Conservation (phyloP, 1,140 invertebrate species). For the Drosophila erecta region DNA sequence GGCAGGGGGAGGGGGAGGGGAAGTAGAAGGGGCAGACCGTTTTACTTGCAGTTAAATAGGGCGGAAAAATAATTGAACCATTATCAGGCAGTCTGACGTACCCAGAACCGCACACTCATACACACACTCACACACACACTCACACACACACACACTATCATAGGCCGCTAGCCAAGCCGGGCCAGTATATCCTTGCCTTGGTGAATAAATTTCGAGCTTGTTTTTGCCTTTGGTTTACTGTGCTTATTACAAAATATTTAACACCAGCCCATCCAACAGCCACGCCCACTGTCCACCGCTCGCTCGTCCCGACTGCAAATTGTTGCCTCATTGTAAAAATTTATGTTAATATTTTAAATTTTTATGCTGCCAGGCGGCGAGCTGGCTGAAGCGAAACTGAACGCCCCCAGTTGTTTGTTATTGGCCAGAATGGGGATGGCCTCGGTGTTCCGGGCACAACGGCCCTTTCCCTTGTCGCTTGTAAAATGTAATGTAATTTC, state of each 20-base stretch:
- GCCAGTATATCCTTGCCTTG: background rate
- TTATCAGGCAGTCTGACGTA: conserved; percentile 65
- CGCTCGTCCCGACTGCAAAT: conserved; percentile 32
- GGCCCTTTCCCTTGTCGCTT: conserved; percentile 34
- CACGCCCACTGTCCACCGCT: conserved; percentile 30
- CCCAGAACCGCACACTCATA: background rate
- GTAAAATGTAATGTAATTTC: conserved; percentile 69
- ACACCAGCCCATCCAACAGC: conserved; percentile 15
- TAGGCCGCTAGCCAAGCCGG: no score
- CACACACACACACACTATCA: background rate
- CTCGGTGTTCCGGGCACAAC: background rate
- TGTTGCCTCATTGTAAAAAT: conserved; percentile 63
- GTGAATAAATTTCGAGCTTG: conserved; percentile 44
- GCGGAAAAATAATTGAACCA: conserved; percentile 84
- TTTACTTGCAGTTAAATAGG: conserved; percentile 80
- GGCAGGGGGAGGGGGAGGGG: background rate
- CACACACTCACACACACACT: background rate
- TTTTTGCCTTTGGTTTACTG: conserved; percentile 58
- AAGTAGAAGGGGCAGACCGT: background rate
- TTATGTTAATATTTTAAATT: conserved; percentile 68
- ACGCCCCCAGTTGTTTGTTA: conserved; percentile 34
- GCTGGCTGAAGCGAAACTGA: conserved; percentile 9
- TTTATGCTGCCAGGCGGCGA: conserved; percentile 26
- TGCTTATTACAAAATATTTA: conserved; percentile 68
- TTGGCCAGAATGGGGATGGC: conserved; percentile 18